Evolutionary conservation across 2,113 vertebrate genomes (phyloP), one percentile per base, ranked within the genome.

Genomic region (Melanerpes formicivorus): DNA sequence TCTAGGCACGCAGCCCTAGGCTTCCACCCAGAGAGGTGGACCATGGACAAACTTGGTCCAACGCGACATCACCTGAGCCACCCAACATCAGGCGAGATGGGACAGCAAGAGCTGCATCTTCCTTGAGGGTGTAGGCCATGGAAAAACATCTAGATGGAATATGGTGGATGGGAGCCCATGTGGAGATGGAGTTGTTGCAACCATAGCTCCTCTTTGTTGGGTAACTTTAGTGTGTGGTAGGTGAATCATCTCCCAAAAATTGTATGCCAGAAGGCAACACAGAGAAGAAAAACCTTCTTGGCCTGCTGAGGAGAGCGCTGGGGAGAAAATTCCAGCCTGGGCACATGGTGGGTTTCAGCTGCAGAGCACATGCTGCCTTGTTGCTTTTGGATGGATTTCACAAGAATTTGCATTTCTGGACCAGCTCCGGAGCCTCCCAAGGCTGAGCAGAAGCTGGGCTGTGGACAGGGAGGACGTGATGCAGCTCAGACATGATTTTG

Each of bases 161-260:
- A 0, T 12, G 70, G 65, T 64, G 27, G 34, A 30, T 58, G 42
- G 50, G 54, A 67, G 71, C 67, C 27, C 3, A 0, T 1, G 22
- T 4, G 46, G 80, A 56, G 74, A 65, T 40, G 75, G 56, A 84
- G 82, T 29, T 76, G 56, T 27, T 83, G 62, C 1, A 13, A 52
- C 70, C 4, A 2, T 34, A 78, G 71, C 83, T 94, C 73, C 66
- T 84, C 37, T 81, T 83, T 69, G 50, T 79, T 91, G 87, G 80
- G 88, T 88, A 93, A 90, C 80, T 93, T 69, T 1, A 66, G 71
- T 19, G 86, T 90, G 94, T 50, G 95, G 95, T 94, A 93, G 89
- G 89, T 96, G 95, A 95, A 95, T 96, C 96, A 96, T 91, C 91
- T 74, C 58, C 52, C 79, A 96, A 87, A 94, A 91, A 94, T 91